Conservation (phyloP, 2,113 vertebrate genomes). For the Calyptommatus sinebrachiatus region DNA sequence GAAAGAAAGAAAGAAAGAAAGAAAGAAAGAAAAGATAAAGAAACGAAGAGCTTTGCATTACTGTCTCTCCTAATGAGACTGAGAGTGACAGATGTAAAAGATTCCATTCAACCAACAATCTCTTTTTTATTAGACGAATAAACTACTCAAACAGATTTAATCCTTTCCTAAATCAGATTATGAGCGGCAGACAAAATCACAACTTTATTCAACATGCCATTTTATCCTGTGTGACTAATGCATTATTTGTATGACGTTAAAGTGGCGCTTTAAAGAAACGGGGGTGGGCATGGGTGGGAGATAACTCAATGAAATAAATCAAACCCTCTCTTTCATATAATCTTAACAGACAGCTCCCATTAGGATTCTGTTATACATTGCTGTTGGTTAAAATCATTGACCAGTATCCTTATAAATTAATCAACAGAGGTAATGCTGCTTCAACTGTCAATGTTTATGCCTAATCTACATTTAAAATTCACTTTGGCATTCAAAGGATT, state of each 20-base stretch:
- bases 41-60: constrained; percentile 49
- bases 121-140: constrained; percentile 66
- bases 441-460: constrained; percentile 68
- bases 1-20: too few relatives aligned
- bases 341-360: constrained; percentile 77
- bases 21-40: constrained; percentile 4
- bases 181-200: constrained; percentile 72
- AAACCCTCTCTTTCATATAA: constrained; percentile 73
- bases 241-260: constrained; percentile 78
- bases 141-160: constrained; percentile 68
- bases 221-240: constrained; percentile 77
- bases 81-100: constrained; percentile 59
- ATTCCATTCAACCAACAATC: constrained; percentile 59
- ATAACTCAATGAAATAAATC: constrained; percentile 73
- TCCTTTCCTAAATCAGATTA: constrained; percentile 74
- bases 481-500: constrained; percentile 64
- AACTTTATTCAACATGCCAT: constrained; percentile 73
- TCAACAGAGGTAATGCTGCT: constrained; percentile 71
- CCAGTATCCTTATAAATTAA: constrained; percentile 77
- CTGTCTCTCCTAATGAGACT: constrained; percentile 61
- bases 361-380: constrained; percentile 70
- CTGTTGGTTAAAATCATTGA: constrained; percentile 81
- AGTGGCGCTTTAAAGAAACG: constrained; percentile 56
- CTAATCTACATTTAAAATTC: constrained; percentile 74
- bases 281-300: neutral